Evolutionary conservation across 2,888 invertebrate genomes (phyloP), one percentile per base, ranked within the genome.

Genomic region (Linnaemya vulpina): DNA sequence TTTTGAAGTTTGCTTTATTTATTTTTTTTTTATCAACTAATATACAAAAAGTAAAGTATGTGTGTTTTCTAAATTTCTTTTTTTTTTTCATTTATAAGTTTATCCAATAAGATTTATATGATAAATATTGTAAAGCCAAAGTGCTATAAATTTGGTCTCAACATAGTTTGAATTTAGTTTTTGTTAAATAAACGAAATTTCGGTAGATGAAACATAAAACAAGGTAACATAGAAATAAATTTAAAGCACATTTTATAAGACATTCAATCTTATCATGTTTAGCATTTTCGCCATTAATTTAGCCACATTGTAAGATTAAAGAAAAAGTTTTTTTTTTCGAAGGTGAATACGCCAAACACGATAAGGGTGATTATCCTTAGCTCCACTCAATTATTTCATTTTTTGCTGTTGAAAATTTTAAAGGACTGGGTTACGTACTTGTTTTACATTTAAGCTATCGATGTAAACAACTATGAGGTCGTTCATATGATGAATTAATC

Each of bases 41-140:
- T 82, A 85, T 85, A 85, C 78, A 85, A 85, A 82, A 84, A 82
- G 75, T 63, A 78, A 79, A 71, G 38, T 70, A 35, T 84, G 73
- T 30, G 17, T 75, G 62, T 63, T 53, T 63, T 76, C 30, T 46
- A 73, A 25, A 51, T 68, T 49, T 70, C 5, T 20, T 70, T 5
- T 68, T 55, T 60, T 53, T 73, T n/a, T 22, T 46, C 58, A 71
- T 49, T 70, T 74, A 78, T 46, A 40, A 82, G 51, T 70, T 67
- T 20, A 58, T 78, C 46, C 78, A 85, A 79, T 46, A 46, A 15
- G 40, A 25, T 20, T 60, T 38, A 65, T 51, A 58, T 46, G 58
- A 53, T 63, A 40, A 46, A 43, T 76, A 62, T 60, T 63, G 74
- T 71, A 71, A 82, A 85, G 82, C 71, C 82, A 75, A 82, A 76